These are phyloP conservation scores for Physocephala rufipes DNA, from an alignment of 2,888 invertebrate species.

Conservation along the genomic window DNA sequence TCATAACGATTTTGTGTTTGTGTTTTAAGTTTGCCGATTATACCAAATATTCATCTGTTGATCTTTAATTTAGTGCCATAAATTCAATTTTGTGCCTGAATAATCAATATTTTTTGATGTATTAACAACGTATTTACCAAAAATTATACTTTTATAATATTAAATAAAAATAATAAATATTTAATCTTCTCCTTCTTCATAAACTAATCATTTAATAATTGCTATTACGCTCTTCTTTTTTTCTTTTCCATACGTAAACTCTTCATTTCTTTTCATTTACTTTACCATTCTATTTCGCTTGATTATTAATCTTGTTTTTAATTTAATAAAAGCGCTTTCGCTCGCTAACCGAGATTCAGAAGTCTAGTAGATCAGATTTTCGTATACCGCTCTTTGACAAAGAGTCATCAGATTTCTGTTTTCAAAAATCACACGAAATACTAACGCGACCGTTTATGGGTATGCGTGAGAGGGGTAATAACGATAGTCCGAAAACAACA, in stretches of 20 bases:
- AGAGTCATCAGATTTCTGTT: conserved; percentile 78
- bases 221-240: conserved; percentile 28
- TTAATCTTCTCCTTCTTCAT: conserved; percentile 14
- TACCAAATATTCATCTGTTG: conserved; percentile 29
- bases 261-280: conserved; percentile 41
- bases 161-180: conserved; percentile 28
- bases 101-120: no score
- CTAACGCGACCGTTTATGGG: conserved; percentile 69
- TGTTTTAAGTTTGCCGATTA: conserved; percentile 26
- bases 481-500: conserved; percentile 34
- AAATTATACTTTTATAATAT: conserved; percentile 23
- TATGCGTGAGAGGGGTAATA: conserved; percentile 40
- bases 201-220: conserved; percentile 30
- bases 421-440: conserved; percentile 76
- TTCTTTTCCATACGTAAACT: conserved; percentile 24
- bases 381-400: conserved; percentile 76
- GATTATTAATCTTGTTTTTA: conserved; percentile 6
- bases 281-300: conserved; percentile 28
- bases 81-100: conserved; percentile 25
- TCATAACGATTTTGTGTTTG: not conserved
- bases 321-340: conserved; percentile 64
- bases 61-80: conserved; percentile 9
- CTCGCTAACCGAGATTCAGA: conserved; percentile 69
- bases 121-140: conserved; percentile 12
- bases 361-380: conserved; percentile 64